Evolutionary conservation across 1,140 invertebrate species (phyloP).

Genomic region (Probaryconus sp.): DNA sequence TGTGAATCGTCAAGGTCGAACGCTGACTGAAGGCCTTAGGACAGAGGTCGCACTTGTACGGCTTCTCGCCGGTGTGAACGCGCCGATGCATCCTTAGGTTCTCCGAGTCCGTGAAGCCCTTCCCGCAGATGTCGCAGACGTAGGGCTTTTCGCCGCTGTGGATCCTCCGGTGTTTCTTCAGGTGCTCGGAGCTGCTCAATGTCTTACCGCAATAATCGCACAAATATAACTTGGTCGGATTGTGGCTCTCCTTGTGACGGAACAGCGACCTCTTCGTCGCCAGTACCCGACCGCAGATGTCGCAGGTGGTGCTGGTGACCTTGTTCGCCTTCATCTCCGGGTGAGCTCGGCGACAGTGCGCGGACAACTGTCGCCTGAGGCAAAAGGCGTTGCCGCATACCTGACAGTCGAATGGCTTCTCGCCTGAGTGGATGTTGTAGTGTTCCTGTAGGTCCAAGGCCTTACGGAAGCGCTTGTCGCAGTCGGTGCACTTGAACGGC

Average conservation of each 20-base stretch:
- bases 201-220: constrained; percentile 89
- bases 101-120: constrained; percentile 78
- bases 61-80: constrained; percentile 79
- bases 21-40: constrained; percentile 77
- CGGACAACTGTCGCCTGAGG: constrained; percentile 70
- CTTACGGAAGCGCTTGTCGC: constrained; percentile 81
- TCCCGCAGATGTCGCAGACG: constrained; percentile 81
- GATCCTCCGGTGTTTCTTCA: constrained; percentile 85
- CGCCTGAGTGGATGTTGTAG: constrained; percentile 76
- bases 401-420: constrained; percentile 80
- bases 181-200: constrained; percentile 83
- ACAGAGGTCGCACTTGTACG: constrained; percentile 79
- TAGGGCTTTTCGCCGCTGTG: constrained; percentile 87
- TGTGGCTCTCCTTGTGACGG: constrained; percentile 81
- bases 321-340: constrained; percentile 74
- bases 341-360: constrained; percentile 71
- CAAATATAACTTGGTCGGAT: constrained; percentile 81
- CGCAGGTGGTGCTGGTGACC: constrained; percentile 72
- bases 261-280: constrained; percentile 78
- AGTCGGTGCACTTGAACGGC: constrained; percentile 82
- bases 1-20: constrained; percentile 77
- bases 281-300: constrained; percentile 76
- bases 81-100: constrained; percentile 77
- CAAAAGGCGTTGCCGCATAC: constrained; percentile 80
- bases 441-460: constrained; percentile 75